phyloP scores from a whole-genome alignment of 2,797 vertebrate genomes.

The Acomys russatus region DNA sequence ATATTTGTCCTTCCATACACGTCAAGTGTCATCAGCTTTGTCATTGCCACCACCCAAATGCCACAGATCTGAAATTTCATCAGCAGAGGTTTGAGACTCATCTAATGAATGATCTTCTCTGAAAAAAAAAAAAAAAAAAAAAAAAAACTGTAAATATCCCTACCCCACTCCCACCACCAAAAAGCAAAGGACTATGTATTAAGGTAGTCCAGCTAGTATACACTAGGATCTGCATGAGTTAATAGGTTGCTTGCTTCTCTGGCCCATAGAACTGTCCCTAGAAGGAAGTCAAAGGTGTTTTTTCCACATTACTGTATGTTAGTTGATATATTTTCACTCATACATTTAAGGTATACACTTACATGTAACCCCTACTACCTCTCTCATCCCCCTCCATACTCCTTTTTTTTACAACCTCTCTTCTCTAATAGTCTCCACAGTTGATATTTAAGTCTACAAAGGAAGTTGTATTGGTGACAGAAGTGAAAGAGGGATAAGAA shows the following conservation, averaged over 20 bases:
- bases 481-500: not conserved
- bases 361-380: not conserved
- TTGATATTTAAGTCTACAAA: not conserved
- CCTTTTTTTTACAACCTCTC: not conserved
- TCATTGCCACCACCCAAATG: not conserved
- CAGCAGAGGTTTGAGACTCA: not conserved
- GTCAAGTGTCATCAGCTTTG: not conserved
- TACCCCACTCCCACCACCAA: no score
- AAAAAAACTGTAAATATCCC: not conserved
- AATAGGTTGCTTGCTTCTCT: not conserved
- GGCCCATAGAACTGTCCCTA: not conserved
- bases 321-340: not conserved
- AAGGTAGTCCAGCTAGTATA: not conserved
- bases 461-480: not conserved
- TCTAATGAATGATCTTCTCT: not conserved
- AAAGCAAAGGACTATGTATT: not conserved
- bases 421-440: not conserved
- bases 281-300: not conserved
- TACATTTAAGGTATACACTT: not conserved
- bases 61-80: not conserved
- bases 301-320: not conserved
- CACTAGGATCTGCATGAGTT: not conserved
- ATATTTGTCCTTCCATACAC: accelerated
- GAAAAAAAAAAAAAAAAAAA: slow-evolving; percentile 46
- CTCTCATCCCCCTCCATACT: not conserved